phyloP scores from a whole-genome alignment of 2,888 invertebrate species.

The Cosmia pyralina region DNA sequence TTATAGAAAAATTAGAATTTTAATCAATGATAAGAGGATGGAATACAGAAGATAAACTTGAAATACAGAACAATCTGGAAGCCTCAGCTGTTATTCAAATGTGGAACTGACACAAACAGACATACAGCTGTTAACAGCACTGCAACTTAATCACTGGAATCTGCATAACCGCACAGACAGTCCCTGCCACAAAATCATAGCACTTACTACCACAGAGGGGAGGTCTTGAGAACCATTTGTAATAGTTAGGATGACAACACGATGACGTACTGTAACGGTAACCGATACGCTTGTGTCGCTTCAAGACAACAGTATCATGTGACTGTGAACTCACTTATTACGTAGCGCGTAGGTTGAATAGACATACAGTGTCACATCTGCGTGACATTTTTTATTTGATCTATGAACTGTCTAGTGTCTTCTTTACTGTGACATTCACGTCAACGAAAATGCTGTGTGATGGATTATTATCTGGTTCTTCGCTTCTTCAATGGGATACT shows the following conservation, averaged over 20 bases:
- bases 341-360: constrained; percentile 30
- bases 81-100: background rate
- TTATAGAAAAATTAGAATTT: background rate
- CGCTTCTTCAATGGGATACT: no score
- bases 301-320: constrained; percentile 63
- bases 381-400: constrained; percentile 41
- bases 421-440: constrained; percentile 1
- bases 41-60: background rate
- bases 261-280: constrained; percentile 62
- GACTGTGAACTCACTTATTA: constrained; percentile 45
- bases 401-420: constrained; percentile 40
- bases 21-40: background rate
- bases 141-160: constrained; percentile 32
- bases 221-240: constrained; percentile 55
- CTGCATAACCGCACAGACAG: constrained; percentile 18
- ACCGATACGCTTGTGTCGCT: constrained; percentile 63
- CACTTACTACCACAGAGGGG: constrained; percentile 31
- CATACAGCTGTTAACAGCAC: constrained; percentile 2
- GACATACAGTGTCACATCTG: constrained; percentile 41
- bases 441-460: constrained; percentile 14
- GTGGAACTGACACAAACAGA: background rate
- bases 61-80: background rate
- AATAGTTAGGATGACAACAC: constrained; percentile 51
- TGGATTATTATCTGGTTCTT: background rate
- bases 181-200: constrained; percentile 17